These are phyloP conservation scores for Drosophila tsacasi DNA, from an alignment of 1,140 invertebrate species.

Conservation along the genomic window DNA sequence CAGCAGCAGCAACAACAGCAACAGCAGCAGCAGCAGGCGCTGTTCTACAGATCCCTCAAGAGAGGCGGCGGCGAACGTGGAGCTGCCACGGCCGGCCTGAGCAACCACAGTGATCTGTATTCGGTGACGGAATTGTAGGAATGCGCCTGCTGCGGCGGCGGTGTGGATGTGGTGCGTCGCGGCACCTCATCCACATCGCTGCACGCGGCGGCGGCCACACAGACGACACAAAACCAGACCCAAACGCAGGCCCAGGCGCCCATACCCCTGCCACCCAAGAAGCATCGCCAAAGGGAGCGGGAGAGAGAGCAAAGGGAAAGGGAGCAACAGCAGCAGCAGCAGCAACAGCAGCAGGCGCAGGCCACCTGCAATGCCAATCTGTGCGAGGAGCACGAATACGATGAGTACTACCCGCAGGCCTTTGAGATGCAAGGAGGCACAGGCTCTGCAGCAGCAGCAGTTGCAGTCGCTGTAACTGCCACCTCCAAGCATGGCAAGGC, in stretches of 20 bases:
- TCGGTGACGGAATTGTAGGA: slow-evolving; percentile 85
- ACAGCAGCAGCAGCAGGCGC: slow-evolving; percentile 58
- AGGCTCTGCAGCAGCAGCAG: slow-evolving; percentile 5
- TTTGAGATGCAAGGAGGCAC: slow-evolving; percentile 41
- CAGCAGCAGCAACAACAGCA: slow-evolving; percentile 62
- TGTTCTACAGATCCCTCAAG: slow-evolving; percentile 82
- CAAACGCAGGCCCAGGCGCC: slow-evolving; percentile 52
- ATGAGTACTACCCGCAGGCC: slow-evolving; percentile 78
- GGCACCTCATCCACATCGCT: slow-evolving; percentile 69
- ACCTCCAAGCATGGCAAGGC: slow-evolving; percentile 31
- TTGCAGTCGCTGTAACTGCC: not conserved
- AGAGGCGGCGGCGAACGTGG: slow-evolving; percentile 63
- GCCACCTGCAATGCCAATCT: slow-evolving; percentile 69
- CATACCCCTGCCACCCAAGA: slow-evolving; percentile 78
- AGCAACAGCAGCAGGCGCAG: slow-evolving; percentile 16
- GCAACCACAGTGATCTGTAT: slow-evolving; percentile 76
- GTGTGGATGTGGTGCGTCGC: slow-evolving; percentile 84
- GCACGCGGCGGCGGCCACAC: slow-evolving; percentile 72
- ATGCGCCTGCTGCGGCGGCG: slow-evolving; percentile 85
- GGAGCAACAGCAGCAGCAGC: slow-evolving; percentile 12
- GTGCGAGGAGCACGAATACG: slow-evolving; percentile 81
- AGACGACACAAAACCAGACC: slow-evolving; percentile 43
- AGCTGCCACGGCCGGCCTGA: slow-evolving; percentile 18
- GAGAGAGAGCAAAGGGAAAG: slow-evolving; percentile 39
- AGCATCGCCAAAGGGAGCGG: slow-evolving; percentile 68